phyloP scores from a whole-genome alignment of 2,113 vertebrate species.

The Trachemys scripta region DNA sequence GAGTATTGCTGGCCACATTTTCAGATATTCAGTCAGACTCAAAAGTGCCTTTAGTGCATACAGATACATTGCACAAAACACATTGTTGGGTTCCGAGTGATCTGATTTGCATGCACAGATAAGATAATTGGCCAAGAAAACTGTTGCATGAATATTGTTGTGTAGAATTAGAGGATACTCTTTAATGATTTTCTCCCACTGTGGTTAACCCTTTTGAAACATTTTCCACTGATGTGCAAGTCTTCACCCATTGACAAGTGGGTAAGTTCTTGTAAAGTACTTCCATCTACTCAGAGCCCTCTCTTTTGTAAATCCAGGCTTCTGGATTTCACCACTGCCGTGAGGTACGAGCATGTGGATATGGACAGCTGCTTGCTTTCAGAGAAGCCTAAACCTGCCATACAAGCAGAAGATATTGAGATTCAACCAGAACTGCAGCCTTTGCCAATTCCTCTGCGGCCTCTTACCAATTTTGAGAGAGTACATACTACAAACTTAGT shows the following conservation, averaged over 20 bases:
- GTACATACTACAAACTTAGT: slow-evolving; percentile 1
- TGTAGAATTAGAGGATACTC: neutral
- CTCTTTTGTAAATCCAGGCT: slow-evolving; percentile 76
- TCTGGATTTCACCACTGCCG: slow-evolving; percentile 88
- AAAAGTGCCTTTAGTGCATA: neutral
- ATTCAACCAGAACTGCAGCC: slow-evolving; percentile 67
- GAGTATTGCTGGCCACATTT: neutral
- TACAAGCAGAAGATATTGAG: slow-evolving; percentile 70
- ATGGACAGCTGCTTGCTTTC: slow-evolving; percentile 88
- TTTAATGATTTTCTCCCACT: neutral
- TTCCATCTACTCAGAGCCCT: neutral
- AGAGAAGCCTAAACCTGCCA: slow-evolving; percentile 66
- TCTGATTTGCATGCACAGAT: neutral
- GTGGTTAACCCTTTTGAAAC: neutral
- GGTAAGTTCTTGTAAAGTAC: slow-evolving; percentile 2
- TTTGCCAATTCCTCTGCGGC: slow-evolving; percentile 73
- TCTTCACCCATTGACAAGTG: neutral
- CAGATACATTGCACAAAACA: neutral
- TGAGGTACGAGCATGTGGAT: slow-evolving; percentile 84
- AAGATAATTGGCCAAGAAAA: neutral
- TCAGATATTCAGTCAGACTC: neutral
- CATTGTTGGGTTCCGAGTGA: neutral
- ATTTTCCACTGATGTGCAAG: neutral
- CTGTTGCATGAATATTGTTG: neutral
- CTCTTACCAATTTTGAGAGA: slow-evolving; percentile 57